phyloP scores from a whole-genome alignment of 2,113 vertebrate genomes.

The Bombycilla garrulus region DNA sequence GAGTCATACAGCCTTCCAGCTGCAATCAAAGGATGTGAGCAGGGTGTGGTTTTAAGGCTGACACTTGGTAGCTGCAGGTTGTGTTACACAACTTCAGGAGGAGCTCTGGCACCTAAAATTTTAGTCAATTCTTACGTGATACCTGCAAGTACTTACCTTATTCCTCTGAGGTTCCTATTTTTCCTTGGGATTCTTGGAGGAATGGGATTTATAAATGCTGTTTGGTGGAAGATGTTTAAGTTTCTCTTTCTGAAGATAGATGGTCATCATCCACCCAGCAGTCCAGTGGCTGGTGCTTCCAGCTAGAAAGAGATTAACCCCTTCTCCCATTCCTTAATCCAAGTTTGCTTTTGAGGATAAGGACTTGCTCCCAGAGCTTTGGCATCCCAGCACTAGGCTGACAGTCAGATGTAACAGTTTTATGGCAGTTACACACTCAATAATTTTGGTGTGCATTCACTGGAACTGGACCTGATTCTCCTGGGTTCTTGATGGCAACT shows the following conservation, averaged over 20 bases:
- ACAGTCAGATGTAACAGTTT: neutral
- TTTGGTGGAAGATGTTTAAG: neutral
- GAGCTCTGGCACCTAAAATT: neutral
- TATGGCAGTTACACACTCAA: fast-evolving
- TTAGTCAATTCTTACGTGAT: neutral
- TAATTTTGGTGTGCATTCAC: neutral
- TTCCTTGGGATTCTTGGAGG: neutral
- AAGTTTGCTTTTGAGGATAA: neutral
- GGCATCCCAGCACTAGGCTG: neutral
- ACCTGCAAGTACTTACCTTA: neutral
- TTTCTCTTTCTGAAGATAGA: neutral
- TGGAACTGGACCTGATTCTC: neutral
- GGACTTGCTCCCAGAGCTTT: neutral
- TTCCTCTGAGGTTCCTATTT: neutral
- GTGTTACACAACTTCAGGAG: neutral
- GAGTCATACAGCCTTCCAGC: neutral
- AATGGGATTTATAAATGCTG: neutral
- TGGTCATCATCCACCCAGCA: neutral
- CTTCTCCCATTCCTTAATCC: neutral
- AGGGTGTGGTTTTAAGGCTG: neutral
- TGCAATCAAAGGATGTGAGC: neutral
- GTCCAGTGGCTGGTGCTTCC: neutral
- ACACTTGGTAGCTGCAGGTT: neutral
- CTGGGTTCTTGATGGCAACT: neutral
- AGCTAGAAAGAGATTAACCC: neutral